A percentile compares a stretch with the other conserved stretches of the same genome.
phyloP scores from a whole-genome alignment of 2,113 vertebrate species.

The Crypturellus undulatus region DNA sequence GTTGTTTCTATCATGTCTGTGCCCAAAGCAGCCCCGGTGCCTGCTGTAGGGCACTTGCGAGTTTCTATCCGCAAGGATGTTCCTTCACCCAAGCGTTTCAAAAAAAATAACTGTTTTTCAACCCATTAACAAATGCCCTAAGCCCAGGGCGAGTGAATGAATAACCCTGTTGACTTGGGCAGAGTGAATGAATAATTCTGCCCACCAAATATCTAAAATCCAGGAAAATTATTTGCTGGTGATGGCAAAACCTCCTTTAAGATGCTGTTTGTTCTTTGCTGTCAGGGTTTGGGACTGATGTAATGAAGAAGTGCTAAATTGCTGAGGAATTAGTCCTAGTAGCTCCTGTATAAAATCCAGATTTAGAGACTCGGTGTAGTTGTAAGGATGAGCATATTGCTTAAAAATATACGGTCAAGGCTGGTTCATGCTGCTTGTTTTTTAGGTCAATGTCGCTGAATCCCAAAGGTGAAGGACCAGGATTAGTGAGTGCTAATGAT shows the following conservation, averaged over 20 bases:
- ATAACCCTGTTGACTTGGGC: too few species aligned
- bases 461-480: rapidly evolving
- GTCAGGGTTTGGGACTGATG: too few species aligned
- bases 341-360: not conserved
- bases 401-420: rapidly evolving
- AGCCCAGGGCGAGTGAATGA: not conserved
- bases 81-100: not conserved
- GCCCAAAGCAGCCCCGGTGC: too few species aligned
- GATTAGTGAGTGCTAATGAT: too few species aligned
- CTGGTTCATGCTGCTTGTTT: rapidly evolving
- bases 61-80: rapidly evolving
- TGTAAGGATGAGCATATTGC: rapidly evolving
- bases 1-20: too few species aligned
- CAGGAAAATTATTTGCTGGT: too few species aligned
- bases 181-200: not conserved
- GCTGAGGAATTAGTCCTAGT: not conserved
- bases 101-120: not conserved
- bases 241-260: rapidly evolving
- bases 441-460: rapidly evolving
- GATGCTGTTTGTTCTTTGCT: rapidly evolving
- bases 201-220: rapidly evolving
- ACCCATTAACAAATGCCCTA: too few species aligned
- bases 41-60: rapidly evolving
- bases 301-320: not conserved
- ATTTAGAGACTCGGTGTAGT: not conserved